These are phyloP conservation scores for Lagenorhynchus albirostris DNA, from an alignment of 2,113 vertebrate genomes.

Conservation along the genomic window DNA sequence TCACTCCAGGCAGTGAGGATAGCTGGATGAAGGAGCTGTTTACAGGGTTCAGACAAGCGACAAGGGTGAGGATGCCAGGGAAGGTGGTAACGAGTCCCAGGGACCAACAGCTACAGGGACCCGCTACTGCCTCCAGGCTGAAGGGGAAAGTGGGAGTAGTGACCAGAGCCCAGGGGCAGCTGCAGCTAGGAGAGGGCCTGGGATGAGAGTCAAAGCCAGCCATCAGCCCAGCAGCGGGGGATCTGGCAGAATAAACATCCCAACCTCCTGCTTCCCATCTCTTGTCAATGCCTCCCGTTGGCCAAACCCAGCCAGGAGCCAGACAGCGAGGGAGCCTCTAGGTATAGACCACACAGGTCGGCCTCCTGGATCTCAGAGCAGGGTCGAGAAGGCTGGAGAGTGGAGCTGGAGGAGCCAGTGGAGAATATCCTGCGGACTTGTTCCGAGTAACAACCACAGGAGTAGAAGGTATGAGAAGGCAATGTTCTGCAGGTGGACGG, in stretches of 20 bases:
- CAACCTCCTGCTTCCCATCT: background rate
- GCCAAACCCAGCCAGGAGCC: background rate
- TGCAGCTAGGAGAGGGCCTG: background rate
- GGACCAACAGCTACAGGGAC: background rate
- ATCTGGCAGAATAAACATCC: background rate
- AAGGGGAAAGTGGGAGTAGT: background rate
- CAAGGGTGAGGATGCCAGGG: background rate
- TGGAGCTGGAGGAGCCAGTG: background rate
- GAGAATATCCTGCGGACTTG: background rate
- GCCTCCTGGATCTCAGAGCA: background rate
- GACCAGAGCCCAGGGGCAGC: background rate
- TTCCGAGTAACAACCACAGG: background rate
- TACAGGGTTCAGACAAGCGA: background rate
- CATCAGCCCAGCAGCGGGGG: background rate
- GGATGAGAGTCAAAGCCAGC: background rate
- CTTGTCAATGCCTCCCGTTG: background rate
- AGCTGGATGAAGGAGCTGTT: background rate
- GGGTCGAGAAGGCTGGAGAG: background rate
- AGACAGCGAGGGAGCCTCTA: background rate
- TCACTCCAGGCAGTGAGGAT: background rate
- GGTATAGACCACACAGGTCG: background rate
- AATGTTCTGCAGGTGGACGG: background rate
- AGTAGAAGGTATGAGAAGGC: background rate
- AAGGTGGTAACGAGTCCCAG: background rate
- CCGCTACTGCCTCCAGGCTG: background rate